Evolutionary conservation across 2,797 vertebrate species (phyloP).

Genomic region (Labeo calbasu): DNA sequence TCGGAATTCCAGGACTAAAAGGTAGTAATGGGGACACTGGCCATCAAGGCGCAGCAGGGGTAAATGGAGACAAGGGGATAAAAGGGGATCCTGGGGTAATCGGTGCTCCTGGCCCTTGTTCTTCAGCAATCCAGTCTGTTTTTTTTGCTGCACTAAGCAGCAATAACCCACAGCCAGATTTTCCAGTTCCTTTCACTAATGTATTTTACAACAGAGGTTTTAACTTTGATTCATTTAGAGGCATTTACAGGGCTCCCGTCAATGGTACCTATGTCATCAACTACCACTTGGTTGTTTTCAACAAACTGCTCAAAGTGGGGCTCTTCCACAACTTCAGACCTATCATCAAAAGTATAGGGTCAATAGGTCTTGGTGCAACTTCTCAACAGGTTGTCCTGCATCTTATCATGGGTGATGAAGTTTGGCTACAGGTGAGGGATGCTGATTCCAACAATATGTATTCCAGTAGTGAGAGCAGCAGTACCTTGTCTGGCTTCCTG

Average conservation of each 20-base stretch:
- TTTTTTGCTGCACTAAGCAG: constrained; percentile 67
- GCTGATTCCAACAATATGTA: constrained; percentile 66
- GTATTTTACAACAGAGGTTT: constrained; percentile 65
- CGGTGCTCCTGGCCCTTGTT: constrained; percentile 74
- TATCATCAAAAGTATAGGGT: constrained; percentile 62
- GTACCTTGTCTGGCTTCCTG: constrained; percentile 75
- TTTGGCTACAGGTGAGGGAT: constrained; percentile 79
- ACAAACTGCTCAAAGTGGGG: constrained; percentile 67
- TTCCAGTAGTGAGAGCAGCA: constrained; percentile 56
- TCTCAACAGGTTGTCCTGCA: constrained; percentile 70
- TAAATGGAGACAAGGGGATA: constrained; percentile 64
- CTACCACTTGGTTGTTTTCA: constrained; percentile 61
- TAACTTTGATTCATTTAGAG: constrained; percentile 48
- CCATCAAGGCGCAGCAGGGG: constrained; percentile 61
- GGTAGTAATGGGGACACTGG: constrained; percentile 70
- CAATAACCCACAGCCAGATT: constrained; percentile 51
- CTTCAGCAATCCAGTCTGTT: constrained; percentile 70
- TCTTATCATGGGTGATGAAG: constrained; percentile 56
- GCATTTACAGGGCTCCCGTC: constrained; percentile 72
- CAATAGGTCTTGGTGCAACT: constrained; percentile 8
- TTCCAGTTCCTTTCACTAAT: constrained; percentile 67
- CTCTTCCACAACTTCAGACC: constrained; percentile 70
- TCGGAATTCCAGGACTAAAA: constrained; percentile 65
- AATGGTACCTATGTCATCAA: constrained; percentile 78
- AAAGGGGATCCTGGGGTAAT: constrained; percentile 63